Percentiles rank a stretch among this genome's conserved stretches.
Conservation (phyloP, 2,113 vertebrate species). For the Onychorhynchus coronatus region DNA sequence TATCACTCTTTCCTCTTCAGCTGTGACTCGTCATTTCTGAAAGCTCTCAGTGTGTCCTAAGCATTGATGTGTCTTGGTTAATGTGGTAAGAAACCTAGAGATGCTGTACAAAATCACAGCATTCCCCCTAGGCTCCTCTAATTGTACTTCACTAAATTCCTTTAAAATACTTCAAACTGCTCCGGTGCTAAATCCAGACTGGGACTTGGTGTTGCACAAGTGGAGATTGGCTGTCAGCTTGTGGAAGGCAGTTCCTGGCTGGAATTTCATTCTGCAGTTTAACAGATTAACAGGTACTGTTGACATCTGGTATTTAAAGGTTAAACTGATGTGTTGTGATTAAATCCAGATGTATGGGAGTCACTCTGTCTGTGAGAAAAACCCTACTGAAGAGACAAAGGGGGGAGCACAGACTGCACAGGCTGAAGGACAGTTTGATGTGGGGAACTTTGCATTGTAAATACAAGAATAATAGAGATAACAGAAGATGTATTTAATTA, state of each 20-base stretch:
- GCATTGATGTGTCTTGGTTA: background rate
- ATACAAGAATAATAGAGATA: background rate
- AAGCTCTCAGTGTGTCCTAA: background rate
- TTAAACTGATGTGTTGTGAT: slow-evolving; percentile 6
- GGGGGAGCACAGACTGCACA: background rate
- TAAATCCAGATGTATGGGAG: slow-evolving; percentile 48
- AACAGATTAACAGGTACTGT: slow-evolving; percentile 54
- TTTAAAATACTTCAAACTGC: background rate
- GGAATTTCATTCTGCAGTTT: slow-evolving; percentile 31
- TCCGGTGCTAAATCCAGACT: background rate
- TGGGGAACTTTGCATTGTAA: background rate
- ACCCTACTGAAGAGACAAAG: background rate
- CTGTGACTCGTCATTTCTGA: background rate
- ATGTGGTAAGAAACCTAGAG: background rate
- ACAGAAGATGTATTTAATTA: background rate
- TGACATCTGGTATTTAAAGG: slow-evolving; percentile 51
- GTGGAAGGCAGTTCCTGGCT: background rate
- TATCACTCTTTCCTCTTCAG: background rate
- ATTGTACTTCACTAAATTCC: background rate
- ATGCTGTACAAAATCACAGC: background rate
- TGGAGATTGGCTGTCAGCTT: background rate
- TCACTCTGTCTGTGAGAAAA: slow-evolving; percentile 34
- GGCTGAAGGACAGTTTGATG: background rate
- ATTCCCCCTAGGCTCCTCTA: background rate
- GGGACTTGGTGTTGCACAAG: background rate